phyloP scores from a whole-genome alignment of 2,797 vertebrate genomes.

The Calcarius lapponicus region DNA sequence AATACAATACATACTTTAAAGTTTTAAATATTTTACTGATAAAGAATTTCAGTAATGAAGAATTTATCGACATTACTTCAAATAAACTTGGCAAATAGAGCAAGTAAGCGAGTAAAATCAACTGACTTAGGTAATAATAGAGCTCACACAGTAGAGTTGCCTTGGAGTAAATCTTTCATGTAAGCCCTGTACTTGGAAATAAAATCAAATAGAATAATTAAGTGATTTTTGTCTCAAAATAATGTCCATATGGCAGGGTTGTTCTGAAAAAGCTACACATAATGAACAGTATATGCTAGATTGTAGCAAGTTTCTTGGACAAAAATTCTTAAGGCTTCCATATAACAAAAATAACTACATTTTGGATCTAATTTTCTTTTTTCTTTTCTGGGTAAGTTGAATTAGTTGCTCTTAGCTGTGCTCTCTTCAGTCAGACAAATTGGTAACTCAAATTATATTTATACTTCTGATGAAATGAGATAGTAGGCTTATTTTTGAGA shows the following conservation, averaged over 20 bases:
- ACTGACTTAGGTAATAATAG: background rate
- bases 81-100: background rate
- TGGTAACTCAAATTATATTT: background rate
- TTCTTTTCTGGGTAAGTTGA: background rate
- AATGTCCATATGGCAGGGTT: background rate
- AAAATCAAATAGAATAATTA: background rate
- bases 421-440: background rate
- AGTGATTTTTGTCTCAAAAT: slow-evolving; percentile 14
- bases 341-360: background rate
- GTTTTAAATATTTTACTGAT: background rate
- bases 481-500: background rate
- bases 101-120: background rate
- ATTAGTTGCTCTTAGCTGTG: background rate
- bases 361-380: slow-evolving; percentile 20
- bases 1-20: background rate
- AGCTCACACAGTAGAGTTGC: background rate
- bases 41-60: background rate
- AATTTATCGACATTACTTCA: background rate
- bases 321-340: background rate
- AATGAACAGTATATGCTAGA: background rate
- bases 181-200: background rate
- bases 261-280: background rate
- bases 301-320: background rate
- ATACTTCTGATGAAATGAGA: background rate
- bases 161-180: background rate